Evolutionary conservation across 2,113 vertebrate genomes (phyloP), one percentile per base, ranked within the genome.

Genomic region (Archocentrus centrarchus): DNA sequence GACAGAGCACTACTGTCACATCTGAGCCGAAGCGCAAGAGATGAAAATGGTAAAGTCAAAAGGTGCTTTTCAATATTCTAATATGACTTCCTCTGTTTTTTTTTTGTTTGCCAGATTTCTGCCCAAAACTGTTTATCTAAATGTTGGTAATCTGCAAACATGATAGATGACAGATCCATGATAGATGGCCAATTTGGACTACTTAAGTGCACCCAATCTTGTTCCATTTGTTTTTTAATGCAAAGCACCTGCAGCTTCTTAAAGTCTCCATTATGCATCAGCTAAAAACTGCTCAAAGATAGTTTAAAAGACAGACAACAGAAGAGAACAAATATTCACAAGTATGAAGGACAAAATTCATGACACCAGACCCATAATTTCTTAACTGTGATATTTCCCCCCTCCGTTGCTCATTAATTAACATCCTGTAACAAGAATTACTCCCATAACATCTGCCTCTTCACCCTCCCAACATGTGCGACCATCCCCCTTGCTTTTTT

Each of bases 321-420:
- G 78, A 94, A 91, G 75, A 94, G 86, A 93, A 95, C 86, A 89
- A 92, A 93, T 86, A 91, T 93, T 94, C 93, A 95, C 95, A 95
- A 95, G 90, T 90, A 94, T 93, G 91, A 88, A 87, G 90, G 92
- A 93, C 91, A 91, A 76, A 90, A 89, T 76, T 88, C 84, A 88
- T 32, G 58, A 86, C 81, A 90, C 79, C 80, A 90, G 35, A 91
- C 88, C 93, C 87, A 75, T 83, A 64, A 90, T 88, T 86, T 83
- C 79, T 81, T 87, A 80, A 75, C 62, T 84, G 66, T 79, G 80
- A 91, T 87, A 87, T 66, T 70, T 70, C 81, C 89, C 59, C 63
- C 68, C 63, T 64, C 37, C 85, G 79, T 30, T 76, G 10, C 61
- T 83, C 59, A 7, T 68, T 85, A 86, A 90, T 68, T 85, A 86